Conservation (phyloP, 2,113 vertebrate genomes). For the Anarhynchus alexandrinus region DNA sequence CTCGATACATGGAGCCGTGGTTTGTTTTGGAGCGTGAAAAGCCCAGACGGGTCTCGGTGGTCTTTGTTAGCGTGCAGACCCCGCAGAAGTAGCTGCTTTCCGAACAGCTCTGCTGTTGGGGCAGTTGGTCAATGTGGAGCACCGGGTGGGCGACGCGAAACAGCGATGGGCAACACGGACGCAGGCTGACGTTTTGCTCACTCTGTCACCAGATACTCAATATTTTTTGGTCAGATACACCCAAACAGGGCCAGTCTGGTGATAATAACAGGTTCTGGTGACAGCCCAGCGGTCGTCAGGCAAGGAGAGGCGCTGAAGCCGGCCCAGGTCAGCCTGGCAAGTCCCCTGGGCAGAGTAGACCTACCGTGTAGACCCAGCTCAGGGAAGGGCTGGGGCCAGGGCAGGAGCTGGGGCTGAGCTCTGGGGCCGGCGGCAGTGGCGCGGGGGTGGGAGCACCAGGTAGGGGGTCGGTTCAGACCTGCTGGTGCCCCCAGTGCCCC, state of each 20-base stretch:
- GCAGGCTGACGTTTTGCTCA: not conserved
- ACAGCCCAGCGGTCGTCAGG: not conserved
- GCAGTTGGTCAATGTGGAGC: not conserved
- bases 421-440: rapidly evolving
- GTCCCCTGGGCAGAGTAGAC: not conserved
- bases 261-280: not conserved
- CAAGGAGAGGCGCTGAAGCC: not conserved
- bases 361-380: not conserved
- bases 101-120: not conserved
- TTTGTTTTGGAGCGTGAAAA: not conserved
- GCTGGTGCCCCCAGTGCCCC: not conserved
- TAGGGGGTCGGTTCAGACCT: not conserved
- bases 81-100: not conserved
- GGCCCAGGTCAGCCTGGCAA: too few relatives aligned
- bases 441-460: too few relatives aligned
- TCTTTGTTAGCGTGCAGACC: rapidly evolving
- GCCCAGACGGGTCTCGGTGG: not conserved
- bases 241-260: not conserved
- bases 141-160: rapidly evolving
- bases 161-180: not conserved
- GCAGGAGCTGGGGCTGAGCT: not conserved
- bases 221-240: not conserved
- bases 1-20: not conserved
- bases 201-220: not conserved
- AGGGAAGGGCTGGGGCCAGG: not conserved